A percentile compares a stretch with the other conserved stretches of the same genome.
phyloP scores from a whole-genome alignment of 2,888 invertebrate species.

The Gymnoscelis rufifasciata region DNA sequence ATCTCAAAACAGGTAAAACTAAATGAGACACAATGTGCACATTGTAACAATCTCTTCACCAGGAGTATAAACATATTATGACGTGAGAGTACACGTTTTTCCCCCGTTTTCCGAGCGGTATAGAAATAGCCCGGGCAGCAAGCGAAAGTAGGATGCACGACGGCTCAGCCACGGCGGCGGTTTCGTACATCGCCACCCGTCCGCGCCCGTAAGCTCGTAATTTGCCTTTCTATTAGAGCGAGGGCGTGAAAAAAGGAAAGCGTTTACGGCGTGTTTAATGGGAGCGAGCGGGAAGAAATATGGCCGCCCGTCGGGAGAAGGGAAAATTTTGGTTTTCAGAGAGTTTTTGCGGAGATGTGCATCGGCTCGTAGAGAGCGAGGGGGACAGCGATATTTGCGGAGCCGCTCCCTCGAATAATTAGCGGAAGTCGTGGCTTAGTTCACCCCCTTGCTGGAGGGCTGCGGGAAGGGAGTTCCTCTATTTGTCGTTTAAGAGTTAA shows the following conservation, averaged over 20 bases:
- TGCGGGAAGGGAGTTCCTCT: conserved; percentile 73
- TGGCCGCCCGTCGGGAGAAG: conserved; percentile 73
- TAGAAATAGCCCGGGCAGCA: conserved; percentile 49
- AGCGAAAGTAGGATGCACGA: conserved; percentile 61
- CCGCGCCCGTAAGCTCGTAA: conserved; percentile 79
- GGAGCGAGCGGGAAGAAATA: conserved; percentile 79
- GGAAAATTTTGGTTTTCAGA: conserved; percentile 78
- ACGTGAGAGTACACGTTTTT: conserved; percentile 71
- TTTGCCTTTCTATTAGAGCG: conserved; percentile 80
- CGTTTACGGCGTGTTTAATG: conserved; percentile 79
- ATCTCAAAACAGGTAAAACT: no score
- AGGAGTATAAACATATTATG: conserved; percentile 55
- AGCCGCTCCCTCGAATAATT: conserved; percentile 72
- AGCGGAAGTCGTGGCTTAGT: conserved; percentile 78
- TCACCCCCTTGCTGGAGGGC: conserved; percentile 63
- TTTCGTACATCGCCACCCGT: conserved; percentile 79
- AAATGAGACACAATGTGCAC: conserved; percentile 9
- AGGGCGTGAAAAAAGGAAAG: conserved; percentile 80
- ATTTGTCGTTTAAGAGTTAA: conserved; percentile 80
- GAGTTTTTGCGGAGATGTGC: conserved; percentile 77
- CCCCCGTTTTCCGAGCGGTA: conserved; percentile 64
- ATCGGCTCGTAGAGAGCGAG: conserved; percentile 67
- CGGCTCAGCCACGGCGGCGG: conserved; percentile 53
- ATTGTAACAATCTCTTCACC: conserved; percentile 18
- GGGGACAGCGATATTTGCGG: conserved; percentile 62